Conservation (phyloP, 1,140 invertebrate species). For the Penaeus japonicus region DNA sequence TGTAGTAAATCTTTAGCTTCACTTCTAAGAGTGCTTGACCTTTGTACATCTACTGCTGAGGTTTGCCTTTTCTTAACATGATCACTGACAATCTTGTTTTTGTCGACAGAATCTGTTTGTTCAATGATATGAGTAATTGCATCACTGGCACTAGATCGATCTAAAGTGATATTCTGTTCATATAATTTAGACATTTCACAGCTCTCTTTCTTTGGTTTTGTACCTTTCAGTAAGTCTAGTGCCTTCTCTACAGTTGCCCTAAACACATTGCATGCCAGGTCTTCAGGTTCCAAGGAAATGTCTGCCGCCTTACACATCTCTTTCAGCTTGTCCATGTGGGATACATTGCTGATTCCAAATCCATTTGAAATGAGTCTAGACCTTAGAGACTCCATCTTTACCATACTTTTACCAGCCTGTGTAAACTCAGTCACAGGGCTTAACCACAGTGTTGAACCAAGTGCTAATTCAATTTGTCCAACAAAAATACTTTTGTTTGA, state of each 20-base stretch:
- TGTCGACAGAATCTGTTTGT: no score
- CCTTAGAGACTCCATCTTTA: conserved; percentile 16
- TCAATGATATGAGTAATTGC: no score
- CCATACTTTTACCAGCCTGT: conserved; percentile 7
- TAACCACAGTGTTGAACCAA: conserved; percentile 30
- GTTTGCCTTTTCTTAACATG: no score
- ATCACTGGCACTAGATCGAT: no score
- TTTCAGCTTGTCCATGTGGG: conserved; percentile 18
- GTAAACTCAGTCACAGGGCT: conserved; percentile 27
- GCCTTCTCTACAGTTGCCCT: not conserved
- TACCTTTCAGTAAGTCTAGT: not conserved
- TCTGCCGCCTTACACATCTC: conserved; percentile 9
- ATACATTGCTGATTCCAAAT: conserved; percentile 35
- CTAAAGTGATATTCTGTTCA: no score
- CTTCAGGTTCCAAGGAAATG: not conserved
- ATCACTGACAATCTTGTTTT: no score
- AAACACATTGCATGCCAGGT: not conserved
- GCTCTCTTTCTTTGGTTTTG: no score
- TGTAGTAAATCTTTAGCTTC: no score
- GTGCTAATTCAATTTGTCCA: conserved; percentile 28
- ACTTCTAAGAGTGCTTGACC: no score
- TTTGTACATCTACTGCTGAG: no score
- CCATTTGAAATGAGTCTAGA: conserved; percentile 16
- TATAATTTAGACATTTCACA: no score
- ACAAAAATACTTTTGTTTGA: conserved; percentile 14